Base-by-base conservation (phyloP, 1,140 invertebrate species). In the Brachystomella parvula region DNA sequence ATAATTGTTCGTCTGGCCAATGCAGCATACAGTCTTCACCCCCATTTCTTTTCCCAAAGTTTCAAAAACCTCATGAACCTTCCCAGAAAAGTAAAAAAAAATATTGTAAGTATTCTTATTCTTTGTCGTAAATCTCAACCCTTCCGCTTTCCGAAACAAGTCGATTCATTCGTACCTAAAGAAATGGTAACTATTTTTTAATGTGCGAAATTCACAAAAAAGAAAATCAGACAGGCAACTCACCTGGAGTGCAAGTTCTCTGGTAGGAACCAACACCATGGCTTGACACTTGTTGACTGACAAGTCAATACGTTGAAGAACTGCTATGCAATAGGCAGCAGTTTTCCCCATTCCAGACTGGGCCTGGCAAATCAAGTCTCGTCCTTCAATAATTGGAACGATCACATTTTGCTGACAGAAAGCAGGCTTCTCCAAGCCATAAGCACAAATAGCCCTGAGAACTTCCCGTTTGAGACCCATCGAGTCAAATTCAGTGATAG, bases 201-300 rank as follows among this genome's bases (percentile, higher is more conserved):
- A n/a, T n/a, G n/a, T n/a, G n/a, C n/a, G n/a, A n/a, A n/a, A n/a
- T n/a, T n/a, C n/a, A n/a, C n/a, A n/a, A n/a, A n/a, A n/a, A n/a
- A n/a, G n/a, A n/a, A n/a, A n/a, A n/a, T n/a, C n/a, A n/a, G n/a
- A n/a, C n/a, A n/a, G n/a, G n/a, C n/a, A n/a, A n/a, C n/a, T 30
- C 66, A 97, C 96, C 79, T 98, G 95, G 75, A 96, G 92, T 1
- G 94, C 95, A 65, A 98, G 79, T 78, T 98, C 95, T 76, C 95
- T 80, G 0, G 95, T 98, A 2, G 95, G 95, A 35, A 93, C 92
- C 39, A 98, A 79, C 26, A 97, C 87, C 2, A 98, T 78, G 29
- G 88, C 92, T 32, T 67, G 49, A 1, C 33, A 2, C 17, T 28
- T 21, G 2, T 26, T 9, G 21, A 53, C 32, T 1, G 12, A 2